Percentiles rank a stretch among this genome's conserved stretches.
phyloP scores from a whole-genome alignment of 2,797 vertebrate genomes.

The Tragopan temminckii region DNA sequence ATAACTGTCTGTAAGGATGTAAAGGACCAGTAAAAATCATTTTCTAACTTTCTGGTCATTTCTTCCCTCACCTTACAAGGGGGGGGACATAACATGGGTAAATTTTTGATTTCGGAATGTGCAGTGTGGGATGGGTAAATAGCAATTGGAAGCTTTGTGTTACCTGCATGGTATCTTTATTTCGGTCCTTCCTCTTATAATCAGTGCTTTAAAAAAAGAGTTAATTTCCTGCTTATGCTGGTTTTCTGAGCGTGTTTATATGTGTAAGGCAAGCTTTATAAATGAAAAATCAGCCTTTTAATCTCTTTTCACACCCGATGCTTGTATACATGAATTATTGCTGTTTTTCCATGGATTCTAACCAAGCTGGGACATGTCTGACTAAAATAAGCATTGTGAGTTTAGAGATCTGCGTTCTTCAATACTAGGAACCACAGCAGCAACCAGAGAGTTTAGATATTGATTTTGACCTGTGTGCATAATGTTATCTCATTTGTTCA shows the following conservation, averaged over 20 bases:
- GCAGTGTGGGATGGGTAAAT: background rate
- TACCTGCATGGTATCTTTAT: background rate
- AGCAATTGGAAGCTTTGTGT: background rate
- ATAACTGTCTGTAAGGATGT: background rate
- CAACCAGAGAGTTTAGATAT: slow-evolving; percentile 6
- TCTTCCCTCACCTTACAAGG: no score
- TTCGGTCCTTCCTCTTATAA: background rate
- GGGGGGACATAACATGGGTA: background rate
- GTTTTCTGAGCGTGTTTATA: background rate
- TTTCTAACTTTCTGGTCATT: no score
- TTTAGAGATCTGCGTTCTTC: slow-evolving; percentile 12
- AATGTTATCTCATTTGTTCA: slow-evolving; percentile 31
- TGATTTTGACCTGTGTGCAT: slow-evolving; percentile 43
- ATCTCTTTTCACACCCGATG: background rate
- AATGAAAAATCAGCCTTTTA: background rate
- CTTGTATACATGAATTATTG: background rate
- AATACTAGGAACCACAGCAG: slow-evolving; percentile 17
- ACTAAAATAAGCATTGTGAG: slow-evolving; percentile 24
- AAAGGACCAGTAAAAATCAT: no score
- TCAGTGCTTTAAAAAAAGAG: background rate
- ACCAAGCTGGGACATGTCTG: background rate
- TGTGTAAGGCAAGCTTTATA: background rate
- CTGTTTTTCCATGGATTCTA: background rate
- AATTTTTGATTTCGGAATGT: background rate
- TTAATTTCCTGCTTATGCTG: background rate